Percentiles rank a stretch among this genome's conserved stretches.
These are phyloP conservation scores for Drosophila bocki DNA, from an alignment of 1,140 invertebrate genomes.

Conservation along the genomic window DNA sequence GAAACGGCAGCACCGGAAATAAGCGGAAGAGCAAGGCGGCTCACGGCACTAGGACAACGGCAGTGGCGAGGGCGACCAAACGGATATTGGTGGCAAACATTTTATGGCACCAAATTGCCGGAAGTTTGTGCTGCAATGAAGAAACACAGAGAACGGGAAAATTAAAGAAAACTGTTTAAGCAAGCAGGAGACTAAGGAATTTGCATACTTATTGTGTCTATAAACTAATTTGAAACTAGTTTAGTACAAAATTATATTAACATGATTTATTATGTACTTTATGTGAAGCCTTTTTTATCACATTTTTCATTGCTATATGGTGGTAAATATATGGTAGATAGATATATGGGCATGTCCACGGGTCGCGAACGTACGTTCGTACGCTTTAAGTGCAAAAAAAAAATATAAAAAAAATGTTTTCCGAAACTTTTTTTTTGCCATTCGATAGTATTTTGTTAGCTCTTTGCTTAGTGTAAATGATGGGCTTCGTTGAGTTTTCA, in stretches of 20 bases:
- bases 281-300: neutral
- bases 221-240: neutral
- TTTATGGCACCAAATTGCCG: constrained; percentile 73
- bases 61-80: constrained; percentile 19
- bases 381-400: too few relatives aligned
- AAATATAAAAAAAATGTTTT: too few relatives aligned
- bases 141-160: constrained; percentile 21
- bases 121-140: constrained; percentile 60
- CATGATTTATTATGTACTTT: neutral
- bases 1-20: constrained; percentile 56
- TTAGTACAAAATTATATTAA: neutral
- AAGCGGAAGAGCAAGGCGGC: constrained; percentile 13
- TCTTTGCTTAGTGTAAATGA: too few relatives aligned
- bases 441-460: too few relatives aligned
- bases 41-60: constrained; percentile 27
- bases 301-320: too few relatives aligned
- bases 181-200: neutral
- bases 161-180: constrained; percentile 30
- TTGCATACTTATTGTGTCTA: neutral
- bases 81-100: constrained; percentile 82
- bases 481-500: too few relatives aligned
- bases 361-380: too few relatives aligned
- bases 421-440: too few relatives aligned
- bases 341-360: too few relatives aligned
- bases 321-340: too few relatives aligned